Base-by-base conservation (phyloP, 1,140 invertebrate genomes). In the Dendroctonus valens region DNA sequence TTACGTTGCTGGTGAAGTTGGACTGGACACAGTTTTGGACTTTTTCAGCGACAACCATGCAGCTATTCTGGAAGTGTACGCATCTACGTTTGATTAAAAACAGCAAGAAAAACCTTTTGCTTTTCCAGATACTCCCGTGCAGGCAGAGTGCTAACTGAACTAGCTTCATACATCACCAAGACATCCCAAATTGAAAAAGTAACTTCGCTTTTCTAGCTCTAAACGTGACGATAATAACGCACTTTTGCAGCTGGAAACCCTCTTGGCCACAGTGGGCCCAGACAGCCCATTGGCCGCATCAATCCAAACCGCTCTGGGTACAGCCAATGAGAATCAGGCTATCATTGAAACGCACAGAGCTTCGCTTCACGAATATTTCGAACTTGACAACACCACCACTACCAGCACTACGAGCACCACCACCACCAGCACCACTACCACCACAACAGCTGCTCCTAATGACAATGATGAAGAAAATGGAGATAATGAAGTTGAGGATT, bases 21-120 rank as follows among this genome's bases (percentile, higher is more conserved):
- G 83, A 59, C 74, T 83, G 0, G 63, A 81, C 57, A 73, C 76
- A 15, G 76, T 74, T 0, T 74, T 86, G 5, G 76, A 83, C 7
- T 83, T 81, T 42, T 71, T 87, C 7, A 57, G 64, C 41, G 63
- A 54, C 38, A 63, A 46, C 57, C 55, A 64, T 59, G 60, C 60
- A 50, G 59, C 9, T 7, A 41, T 68, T 49, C 14, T 48, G 3
- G 40, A 46, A 53, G 51, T 14, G 58, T 67, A 50, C 42, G 41
- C 59, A 66, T 38, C 14, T 49, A 46, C 50, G 37, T 52, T 26
- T 3, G 26, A 3, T 26, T 26, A 26, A 26, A 26, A 26, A 26
- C 26, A 26, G 1, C 26, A 26, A 26, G 26, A 26, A 26, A 26
- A 26, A 26, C 26, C 1, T 3, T 26, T 26, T 26, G 26, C 1